These are phyloP conservation scores for Seira sanloemensis DNA, from an alignment of 2,888 invertebrate genomes.

Conservation along the genomic window DNA sequence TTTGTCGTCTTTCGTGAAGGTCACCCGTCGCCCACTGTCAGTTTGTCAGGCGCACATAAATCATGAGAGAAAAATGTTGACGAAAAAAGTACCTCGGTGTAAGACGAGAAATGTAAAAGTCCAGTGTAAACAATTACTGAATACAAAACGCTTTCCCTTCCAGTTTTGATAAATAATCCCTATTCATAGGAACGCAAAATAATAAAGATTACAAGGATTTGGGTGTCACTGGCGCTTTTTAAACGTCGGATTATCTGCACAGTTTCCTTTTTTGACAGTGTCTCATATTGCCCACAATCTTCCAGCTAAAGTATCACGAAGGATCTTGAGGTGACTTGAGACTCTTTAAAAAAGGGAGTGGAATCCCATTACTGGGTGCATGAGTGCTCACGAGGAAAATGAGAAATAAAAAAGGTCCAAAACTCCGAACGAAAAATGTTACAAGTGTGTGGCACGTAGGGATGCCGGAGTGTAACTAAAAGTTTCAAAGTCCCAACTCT, in stretches of 20 bases:
- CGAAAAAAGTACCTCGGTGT: neutral
- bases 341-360: constrained; percentile 26
- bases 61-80: constrained; percentile 29
- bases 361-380: too few species aligned
- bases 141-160: constrained; percentile 23
- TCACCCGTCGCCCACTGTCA: constrained; percentile 16
- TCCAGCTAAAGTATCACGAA: neutral
- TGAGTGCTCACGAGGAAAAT: too few species aligned
- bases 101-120: too few species aligned
- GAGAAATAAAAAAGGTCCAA: too few species aligned
- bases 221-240: constrained; percentile 23
- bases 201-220: constrained; percentile 29
- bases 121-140: constrained; percentile 17
- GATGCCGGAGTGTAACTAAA: constrained; percentile 72
- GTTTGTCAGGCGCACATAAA: neutral
- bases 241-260: too few species aligned
- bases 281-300: constrained; percentile 43
- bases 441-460: constrained; percentile 56
- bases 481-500: constrained; percentile 66
- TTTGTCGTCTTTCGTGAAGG: constrained; percentile 11
- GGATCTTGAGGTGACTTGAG: constrained; percentile 44
- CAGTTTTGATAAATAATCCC: constrained; percentile 22
- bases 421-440: neutral
- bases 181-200: constrained; percentile 21
- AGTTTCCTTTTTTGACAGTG: too few species aligned